phyloP scores from a whole-genome alignment of 2,888 invertebrate genomes.

The Hybos culiciformis region DNA sequence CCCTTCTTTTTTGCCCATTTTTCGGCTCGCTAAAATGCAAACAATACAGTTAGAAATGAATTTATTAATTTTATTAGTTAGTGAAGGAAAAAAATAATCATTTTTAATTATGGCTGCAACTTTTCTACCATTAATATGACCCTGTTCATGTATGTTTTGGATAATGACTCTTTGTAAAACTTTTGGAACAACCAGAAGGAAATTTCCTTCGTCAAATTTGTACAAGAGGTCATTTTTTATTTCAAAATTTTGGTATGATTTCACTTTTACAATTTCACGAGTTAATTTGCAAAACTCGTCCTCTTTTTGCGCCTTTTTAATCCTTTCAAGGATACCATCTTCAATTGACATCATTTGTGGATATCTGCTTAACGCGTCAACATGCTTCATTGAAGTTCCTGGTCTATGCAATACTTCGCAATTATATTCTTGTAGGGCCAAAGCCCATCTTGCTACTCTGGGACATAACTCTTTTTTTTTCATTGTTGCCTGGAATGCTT shows the following conservation, averaged over 20 bases:
- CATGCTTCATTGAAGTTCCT: slow-evolving; percentile 13
- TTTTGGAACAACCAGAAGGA: slow-evolving; percentile 22
- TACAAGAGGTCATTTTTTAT: not conserved
- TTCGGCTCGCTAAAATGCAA: not conserved
- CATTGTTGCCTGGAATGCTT: slow-evolving; percentile 20
- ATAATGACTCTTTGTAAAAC: slow-evolving; percentile 24
- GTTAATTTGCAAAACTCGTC: not conserved
- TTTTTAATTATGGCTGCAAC: slow-evolving; percentile 16
- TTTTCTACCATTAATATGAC: slow-evolving; percentile 23
- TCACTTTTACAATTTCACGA: not conserved
- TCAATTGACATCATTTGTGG: not conserved
- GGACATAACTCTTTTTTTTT: slow-evolving; percentile 13
- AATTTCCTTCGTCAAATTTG: not conserved
- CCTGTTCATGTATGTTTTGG: slow-evolving; percentile 21
- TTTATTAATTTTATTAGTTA: not conserved
- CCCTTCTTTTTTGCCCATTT: not conserved
- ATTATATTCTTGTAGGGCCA: slow-evolving; percentile 16
- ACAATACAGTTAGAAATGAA: not conserved
- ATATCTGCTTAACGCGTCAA: slow-evolving; percentile 12
- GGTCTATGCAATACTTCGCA: slow-evolving; percentile 16
- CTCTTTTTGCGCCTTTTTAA: not conserved
- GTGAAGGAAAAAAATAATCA: slow-evolving; percentile 17
- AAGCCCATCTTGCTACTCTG: slow-evolving; percentile 16
- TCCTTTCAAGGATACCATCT: not conserved
- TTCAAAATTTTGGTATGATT: not conserved